These are phyloP conservation scores for Zeugodacus cucurbitae DNA, from an alignment of 1,140 invertebrate genomes.

Conservation along the genomic window DNA sequence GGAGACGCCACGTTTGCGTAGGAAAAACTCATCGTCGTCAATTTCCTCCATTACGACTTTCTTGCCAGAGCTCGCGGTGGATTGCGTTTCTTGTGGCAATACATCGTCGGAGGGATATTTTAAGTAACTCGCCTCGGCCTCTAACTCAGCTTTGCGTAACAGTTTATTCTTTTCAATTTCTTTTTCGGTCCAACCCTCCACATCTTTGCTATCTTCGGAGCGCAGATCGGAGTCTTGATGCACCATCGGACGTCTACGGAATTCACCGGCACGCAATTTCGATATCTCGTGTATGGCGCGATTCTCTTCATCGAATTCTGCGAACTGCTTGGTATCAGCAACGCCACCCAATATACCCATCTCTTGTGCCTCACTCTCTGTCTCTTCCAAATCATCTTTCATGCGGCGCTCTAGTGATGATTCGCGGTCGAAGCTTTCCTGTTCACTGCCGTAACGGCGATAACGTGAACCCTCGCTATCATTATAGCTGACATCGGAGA, in stretches of 20 bases:
- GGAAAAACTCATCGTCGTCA: slow-evolving; percentile 87
- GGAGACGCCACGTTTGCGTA: slow-evolving; percentile 81
- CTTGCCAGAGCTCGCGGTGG: slow-evolving; percentile 64
- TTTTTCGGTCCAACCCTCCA: slow-evolving; percentile 59
- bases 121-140: slow-evolving; percentile 58
- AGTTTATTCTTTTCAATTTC: slow-evolving; percentile 61
- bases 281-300: slow-evolving; percentile 65
- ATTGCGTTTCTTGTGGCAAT: slow-evolving; percentile 59
- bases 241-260: slow-evolving; percentile 61
- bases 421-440: slow-evolving; percentile 65
- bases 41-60: slow-evolving; percentile 82
- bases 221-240: slow-evolving; percentile 63
- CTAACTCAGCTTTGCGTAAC: slow-evolving; percentile 58
- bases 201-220: slow-evolving; percentile 64
- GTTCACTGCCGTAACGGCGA: slow-evolving; percentile 60
- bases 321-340: slow-evolving; percentile 62
- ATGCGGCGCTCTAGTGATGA: slow-evolving; percentile 64
- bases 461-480: slow-evolving; percentile 65
- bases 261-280: slow-evolving; percentile 57
- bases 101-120: slow-evolving; percentile 53
- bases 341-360: slow-evolving; percentile 56
- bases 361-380: slow-evolving; percentile 52
- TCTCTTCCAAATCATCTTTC: slow-evolving; percentile 61
- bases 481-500: slow-evolving; percentile 67
- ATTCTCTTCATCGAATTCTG: slow-evolving; percentile 64